Conservation (phyloP, 2,888 invertebrate species). For the Tineola bisselliella region DNA sequence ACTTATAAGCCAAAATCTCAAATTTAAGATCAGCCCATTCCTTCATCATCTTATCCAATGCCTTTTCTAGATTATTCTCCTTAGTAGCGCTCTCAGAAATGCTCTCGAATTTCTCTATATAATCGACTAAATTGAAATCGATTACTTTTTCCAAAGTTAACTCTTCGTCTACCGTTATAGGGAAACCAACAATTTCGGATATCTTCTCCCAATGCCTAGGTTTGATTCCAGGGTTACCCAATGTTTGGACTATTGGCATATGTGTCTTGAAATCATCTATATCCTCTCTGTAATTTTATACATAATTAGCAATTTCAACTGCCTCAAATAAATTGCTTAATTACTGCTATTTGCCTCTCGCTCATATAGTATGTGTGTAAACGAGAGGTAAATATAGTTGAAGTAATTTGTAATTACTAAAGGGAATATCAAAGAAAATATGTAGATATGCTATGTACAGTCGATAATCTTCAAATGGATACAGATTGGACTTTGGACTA, state of each 20-base stretch:
- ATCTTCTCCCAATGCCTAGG: conserved; percentile 93
- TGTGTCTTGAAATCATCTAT: conserved; percentile 90
- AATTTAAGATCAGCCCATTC: conserved; percentile 91
- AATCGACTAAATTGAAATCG: conserved; percentile 90
- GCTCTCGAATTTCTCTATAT: conserved; percentile 86
- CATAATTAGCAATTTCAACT: background rate
- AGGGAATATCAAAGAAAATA: too few relatives aligned
- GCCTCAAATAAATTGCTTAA: too few relatives aligned
- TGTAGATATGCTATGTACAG: too few relatives aligned
- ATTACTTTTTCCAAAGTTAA: conserved; percentile 85
- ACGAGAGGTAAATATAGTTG: too few relatives aligned
- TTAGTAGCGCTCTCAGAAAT: conserved; percentile 97
- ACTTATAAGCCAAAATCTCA: conserved; percentile 77
- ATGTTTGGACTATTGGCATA: conserved; percentile 89
- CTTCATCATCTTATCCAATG: conserved; percentile 85
- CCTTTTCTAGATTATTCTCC: conserved; percentile 92
- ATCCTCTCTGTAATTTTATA: conserved; percentile 53
- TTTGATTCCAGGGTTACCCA: conserved; percentile 96
- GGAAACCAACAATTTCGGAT: conserved; percentile 94
- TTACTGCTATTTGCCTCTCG: too few relatives aligned
- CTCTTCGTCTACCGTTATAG: conserved; percentile 84
- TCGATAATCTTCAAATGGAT: too few relatives aligned
- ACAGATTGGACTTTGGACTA: too few relatives aligned
- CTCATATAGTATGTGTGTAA: too few relatives aligned
- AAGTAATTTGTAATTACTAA: too few relatives aligned